Base-by-base conservation (phyloP, 2,888 invertebrate species). In the Matsumyia berberina region DNA sequence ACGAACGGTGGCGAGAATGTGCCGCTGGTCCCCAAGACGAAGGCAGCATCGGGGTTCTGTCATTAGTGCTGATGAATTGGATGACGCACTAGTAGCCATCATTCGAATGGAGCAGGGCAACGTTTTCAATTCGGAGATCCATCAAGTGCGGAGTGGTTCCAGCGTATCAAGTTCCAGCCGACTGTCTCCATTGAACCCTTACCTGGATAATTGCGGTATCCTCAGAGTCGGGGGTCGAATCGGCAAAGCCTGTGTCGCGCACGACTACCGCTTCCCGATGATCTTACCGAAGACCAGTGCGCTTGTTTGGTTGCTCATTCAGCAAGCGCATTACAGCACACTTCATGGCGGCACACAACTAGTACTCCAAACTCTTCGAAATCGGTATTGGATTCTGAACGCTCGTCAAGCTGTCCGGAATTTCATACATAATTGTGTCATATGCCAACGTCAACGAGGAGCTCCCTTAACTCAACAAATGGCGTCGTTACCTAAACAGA, bases 291-390 rank as follows among this genome's bases (percentile, higher is more conserved):
- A 19, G 17, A 35, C 17, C 9, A 37, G 55, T 37, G 55, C 55
- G 1, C 9, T 55, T 1, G 55, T 55, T 3, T 17, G 35, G 12
- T 12, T 66, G 6, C 7, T 39, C 2, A 5, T n/a, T 37, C 2
- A 17, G 1, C 17, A n/a, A 37, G 51, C 51, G 2, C 66, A 51
- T 37, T 1, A 66, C n/a, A 12, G 12, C 11, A 42, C 74, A 0
- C 29, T 55, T 1, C 62, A 53, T 44, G 64, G 64, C 42, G 74
- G 55, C 9, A 35, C 53, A 0, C 64, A 64, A 24, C 44, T 74
- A 0, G 57, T 55, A 55, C 35, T 64, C 2, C 64, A 64, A 9
- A 64, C 57, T 8, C 55, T 74, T 11, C 64, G 74, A 0, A 11
- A 37, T 1, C 42, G 64, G 0, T 74, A 29, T 31, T 55, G 55